Evolutionary conservation across 1,140 invertebrate species (phyloP).

Genomic region (Cherax quadricarinatus): DNA sequence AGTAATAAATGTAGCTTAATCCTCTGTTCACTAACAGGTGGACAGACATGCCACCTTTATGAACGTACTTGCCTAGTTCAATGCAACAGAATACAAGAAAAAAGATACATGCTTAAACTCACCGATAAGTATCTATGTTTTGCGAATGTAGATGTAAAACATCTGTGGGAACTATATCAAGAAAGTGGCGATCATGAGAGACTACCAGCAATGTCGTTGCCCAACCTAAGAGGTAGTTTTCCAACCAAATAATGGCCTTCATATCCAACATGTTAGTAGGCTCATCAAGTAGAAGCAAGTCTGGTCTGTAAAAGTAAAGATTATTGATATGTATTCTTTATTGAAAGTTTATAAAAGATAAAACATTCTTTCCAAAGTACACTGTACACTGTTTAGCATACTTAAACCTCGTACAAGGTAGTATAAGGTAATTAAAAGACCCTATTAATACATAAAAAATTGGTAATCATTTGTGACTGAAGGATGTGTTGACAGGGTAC

Average conservation of each 20-base stretch:
- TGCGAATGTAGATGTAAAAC: constrained; percentile 94
- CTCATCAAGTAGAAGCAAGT: constrained; percentile 96
- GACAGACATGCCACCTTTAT: no score
- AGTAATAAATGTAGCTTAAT: no score
- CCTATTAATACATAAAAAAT: no score
- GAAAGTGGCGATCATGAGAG: constrained; percentile 99
- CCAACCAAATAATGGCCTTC: constrained; percentile 97
- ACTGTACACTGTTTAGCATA: no score
- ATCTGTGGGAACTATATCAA: constrained; percentile 99
- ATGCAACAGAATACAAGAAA: no score
- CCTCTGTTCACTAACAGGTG: no score
- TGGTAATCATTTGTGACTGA: no score
- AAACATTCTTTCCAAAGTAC: no score
- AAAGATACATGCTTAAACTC: not conserved
- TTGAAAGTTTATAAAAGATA: not conserved
- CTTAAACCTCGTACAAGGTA: no score
- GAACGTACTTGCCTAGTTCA: no score
- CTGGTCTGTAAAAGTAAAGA: constrained; percentile 84
- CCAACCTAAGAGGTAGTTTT: constrained; percentile 97
- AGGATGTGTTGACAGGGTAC: no score
- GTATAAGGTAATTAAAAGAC: no score
- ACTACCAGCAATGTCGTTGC: constrained; percentile 98
- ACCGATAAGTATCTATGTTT: constrained; percentile 73
- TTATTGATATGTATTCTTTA: not conserved
- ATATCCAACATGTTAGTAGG: constrained; percentile 84